Percentiles rank a stretch among this genome's conserved stretches.
phyloP scores from a whole-genome alignment of 1,140 invertebrate species.

The Drosophila cardini region DNA sequence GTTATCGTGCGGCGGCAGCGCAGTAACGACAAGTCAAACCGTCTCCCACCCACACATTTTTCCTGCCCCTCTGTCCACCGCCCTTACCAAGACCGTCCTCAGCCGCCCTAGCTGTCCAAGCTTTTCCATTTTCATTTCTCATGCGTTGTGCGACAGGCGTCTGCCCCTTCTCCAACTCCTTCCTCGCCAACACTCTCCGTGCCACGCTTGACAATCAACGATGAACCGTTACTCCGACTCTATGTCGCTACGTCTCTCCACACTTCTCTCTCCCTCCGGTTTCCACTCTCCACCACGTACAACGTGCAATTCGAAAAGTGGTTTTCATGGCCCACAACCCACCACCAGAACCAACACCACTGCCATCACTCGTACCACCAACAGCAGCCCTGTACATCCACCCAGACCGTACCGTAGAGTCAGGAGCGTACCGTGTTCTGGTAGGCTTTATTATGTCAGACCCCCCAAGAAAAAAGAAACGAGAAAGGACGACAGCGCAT shows the following conservation, averaged over 20 bases:
- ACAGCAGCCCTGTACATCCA: constrained; percentile 29
- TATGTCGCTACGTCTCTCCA: constrained; percentile 30
- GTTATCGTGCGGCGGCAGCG: constrained; percentile 72
- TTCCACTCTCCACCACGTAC: constrained; percentile 49
- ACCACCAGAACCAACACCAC: constrained; percentile 34
- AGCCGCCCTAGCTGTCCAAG: constrained; percentile 35
- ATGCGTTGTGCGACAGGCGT: constrained; percentile 39
- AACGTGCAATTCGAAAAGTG: constrained; percentile 81
- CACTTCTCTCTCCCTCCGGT: constrained; percentile 15
- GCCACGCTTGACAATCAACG: constrained; percentile 61
- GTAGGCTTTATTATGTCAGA: constrained; percentile 81
- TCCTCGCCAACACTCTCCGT: constrained; percentile 10
- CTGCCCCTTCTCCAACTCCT: constrained; percentile 8
- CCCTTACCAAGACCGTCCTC: constrained; percentile 1
- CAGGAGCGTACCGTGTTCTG: constrained; percentile 22
- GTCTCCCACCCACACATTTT: neutral
- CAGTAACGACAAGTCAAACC: constrained; percentile 40
- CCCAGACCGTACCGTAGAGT: constrained; percentile 3
- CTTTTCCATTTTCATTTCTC: constrained; percentile 76
- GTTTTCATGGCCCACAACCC: constrained; percentile 72
- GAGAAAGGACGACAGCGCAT: constrained; percentile 7
- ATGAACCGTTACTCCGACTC: constrained; percentile 11
- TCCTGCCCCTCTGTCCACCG: constrained; percentile 9
- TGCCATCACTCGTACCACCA: constrained; percentile 27
- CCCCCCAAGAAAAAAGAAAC: neutral